Base-by-base conservation (phyloP, 2,113 vertebrate genomes). In the Nycticebus coucang region DNA sequence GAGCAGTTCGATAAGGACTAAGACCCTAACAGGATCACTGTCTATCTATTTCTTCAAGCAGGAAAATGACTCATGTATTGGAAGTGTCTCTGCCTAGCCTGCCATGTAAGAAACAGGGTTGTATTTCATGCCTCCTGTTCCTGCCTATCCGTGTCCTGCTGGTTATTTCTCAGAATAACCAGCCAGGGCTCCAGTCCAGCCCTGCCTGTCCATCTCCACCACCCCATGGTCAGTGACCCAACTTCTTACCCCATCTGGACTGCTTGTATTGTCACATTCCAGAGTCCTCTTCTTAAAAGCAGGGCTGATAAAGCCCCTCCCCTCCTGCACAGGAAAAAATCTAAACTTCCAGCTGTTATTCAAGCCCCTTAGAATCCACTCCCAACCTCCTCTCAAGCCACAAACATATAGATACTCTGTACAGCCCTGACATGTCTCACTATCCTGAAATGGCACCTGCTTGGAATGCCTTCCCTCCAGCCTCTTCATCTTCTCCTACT, bases 321-420 rank as follows among this genome's bases (percentile, higher is more conserved):
- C 37, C 14, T 33, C 10, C 21, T 41, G 7, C 19, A 11, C 12
- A 64, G 69, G 53, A 94, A 64, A 33, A 14, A n/a, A 10, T 81
- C 74, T 78, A 0, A 57, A 15, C 9, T n/a, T 24, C 30, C 80
- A 1, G 4, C 12, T 19, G 4, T n/a, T 28, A 41, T 62, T 62
- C n/a, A 21, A 24, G 62, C 26, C 53, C n/a, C 33, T 64, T 37
- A 45, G 22, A 2, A 8, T 86, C 30, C 5, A 11, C 14, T 33
- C 82, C 83, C 66, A 14, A 0, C 41, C 11, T 62, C 33, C 26
- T 68, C 53, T 82, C 60, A 69, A 85, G 7, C 57, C 72, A 4
- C 5, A 1, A 5, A 5, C 17, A 7, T 2, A 3, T 26, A 2
- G 10, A 22, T 10, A 5, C 37, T 12, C 22, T 11, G 8, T 13